Percentiles rank a stretch among this genome's conserved stretches.
Conservation (phyloP, 2,113 vertebrate species). For the Mohoua ochrocephala region DNA sequence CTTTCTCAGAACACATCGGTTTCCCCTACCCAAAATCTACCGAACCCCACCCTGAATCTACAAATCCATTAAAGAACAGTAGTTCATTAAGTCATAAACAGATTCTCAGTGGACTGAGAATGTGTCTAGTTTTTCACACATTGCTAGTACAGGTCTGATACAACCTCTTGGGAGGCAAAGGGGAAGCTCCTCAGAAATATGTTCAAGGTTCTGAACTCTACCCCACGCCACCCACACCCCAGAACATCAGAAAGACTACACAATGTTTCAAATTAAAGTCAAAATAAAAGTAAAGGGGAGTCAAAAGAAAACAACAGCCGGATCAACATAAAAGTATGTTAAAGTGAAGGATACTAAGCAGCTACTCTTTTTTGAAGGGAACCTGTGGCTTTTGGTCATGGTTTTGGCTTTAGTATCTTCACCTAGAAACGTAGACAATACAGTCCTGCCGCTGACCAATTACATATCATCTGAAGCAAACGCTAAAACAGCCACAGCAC, state of each 20-base stretch:
- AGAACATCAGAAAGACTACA: neutral
- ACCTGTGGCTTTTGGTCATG: neutral
- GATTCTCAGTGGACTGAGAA: neutral
- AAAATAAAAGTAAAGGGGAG: neutral
- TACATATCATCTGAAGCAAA: neutral
- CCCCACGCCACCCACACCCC: fast-evolving
- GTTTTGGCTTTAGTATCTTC: neutral
- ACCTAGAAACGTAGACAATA: neutral
- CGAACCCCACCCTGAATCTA: neutral
- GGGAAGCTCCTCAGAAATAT: neutral
- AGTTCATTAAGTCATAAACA: neutral
- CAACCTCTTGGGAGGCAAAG: neutral
- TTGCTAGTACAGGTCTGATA: neutral
- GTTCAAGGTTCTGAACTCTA: neutral
- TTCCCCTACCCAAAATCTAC: neutral
- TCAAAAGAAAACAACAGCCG: neutral
- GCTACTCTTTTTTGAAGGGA: neutral
- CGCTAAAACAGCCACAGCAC: neutral
- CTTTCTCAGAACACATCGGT: neutral
- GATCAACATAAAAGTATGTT: neutral
- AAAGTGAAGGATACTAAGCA: neutral
- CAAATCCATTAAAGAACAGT: neutral
- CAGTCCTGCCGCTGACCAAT: neutral
- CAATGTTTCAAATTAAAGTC: neutral
- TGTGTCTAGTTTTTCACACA: neutral